Conservation (phyloP, 2,113 vertebrate genomes). For the Micronycteris hirsuta region DNA sequence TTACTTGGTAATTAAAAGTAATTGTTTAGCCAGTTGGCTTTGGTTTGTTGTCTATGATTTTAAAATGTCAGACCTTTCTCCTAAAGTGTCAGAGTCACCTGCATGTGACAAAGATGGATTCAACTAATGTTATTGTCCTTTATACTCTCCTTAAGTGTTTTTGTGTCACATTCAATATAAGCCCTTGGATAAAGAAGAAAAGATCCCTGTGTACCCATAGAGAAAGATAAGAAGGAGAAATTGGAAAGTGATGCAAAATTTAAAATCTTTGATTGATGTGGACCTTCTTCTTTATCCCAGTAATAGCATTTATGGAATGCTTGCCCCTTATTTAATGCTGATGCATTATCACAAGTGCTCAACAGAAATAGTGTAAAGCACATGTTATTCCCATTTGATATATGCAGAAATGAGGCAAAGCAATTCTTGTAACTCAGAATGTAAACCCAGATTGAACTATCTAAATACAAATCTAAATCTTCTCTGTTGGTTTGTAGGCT, state of each 20-base stretch:
- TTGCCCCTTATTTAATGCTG: not conserved
- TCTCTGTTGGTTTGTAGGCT: not conserved
- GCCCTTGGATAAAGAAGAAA: not conserved
- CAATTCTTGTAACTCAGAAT: too few relatives aligned
- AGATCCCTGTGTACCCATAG: not conserved
- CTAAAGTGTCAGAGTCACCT: not conserved
- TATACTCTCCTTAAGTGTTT: not conserved
- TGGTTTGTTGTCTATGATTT: not conserved
- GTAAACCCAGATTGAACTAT: not conserved
- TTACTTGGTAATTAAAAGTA: not conserved
- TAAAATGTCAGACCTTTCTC: not conserved
- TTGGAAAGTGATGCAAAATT: not conserved
- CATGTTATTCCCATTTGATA: not conserved
- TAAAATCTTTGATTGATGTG: not conserved
- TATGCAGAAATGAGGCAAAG: not conserved
- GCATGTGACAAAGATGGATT: not conserved
- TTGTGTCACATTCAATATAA: not conserved
- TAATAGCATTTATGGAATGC: not conserved
- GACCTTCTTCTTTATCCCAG: not conserved
- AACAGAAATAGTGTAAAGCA: not conserved
- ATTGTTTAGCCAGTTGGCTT: not conserved
- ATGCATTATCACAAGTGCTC: not conserved
- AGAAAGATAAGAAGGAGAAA: not conserved
- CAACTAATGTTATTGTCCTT: not conserved
- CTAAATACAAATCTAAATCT: not conserved